Evolutionary conservation across 2,797 vertebrate species (phyloP).

Genomic region (Scyliorhinus canicula): DNA sequence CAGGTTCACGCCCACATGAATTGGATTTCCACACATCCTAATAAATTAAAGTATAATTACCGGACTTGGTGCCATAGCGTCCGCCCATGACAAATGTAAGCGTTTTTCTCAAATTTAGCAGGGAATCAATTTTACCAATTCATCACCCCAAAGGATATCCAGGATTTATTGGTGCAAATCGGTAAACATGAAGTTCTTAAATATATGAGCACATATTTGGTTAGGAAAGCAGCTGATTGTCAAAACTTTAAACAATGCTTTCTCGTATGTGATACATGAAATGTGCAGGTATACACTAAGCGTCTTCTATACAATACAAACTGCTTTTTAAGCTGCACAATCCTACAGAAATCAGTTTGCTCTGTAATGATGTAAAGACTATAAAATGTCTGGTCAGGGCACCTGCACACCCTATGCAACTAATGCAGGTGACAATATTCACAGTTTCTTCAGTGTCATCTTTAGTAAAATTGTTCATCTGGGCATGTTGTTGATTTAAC

Average conservation of each 20-base stretch:
- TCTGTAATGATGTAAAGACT: background rate
- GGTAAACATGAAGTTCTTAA: background rate
- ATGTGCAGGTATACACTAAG: background rate
- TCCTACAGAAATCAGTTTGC: background rate
- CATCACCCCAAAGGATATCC: background rate
- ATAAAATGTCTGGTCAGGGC: background rate
- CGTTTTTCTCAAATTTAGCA: background rate
- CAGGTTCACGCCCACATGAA: too few species aligned
- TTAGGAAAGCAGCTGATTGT: background rate
- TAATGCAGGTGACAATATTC: background rate
- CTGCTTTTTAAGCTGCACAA: background rate
- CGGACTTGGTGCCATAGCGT: too few species aligned
- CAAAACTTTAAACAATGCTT: background rate
- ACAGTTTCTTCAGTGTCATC: background rate
- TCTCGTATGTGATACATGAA: background rate
- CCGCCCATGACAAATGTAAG: too few species aligned
- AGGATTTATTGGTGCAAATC: background rate
- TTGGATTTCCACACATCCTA: too few species aligned
- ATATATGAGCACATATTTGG: background rate
- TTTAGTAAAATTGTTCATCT: background rate
- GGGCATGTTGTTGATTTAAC: background rate
- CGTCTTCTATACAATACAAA: background rate
- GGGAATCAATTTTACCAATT: background rate
- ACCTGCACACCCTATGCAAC: background rate
- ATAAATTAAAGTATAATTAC: too few species aligned